phyloP scores from a whole-genome alignment of 2,888 invertebrate species.

The Trachelus tabidus region DNA sequence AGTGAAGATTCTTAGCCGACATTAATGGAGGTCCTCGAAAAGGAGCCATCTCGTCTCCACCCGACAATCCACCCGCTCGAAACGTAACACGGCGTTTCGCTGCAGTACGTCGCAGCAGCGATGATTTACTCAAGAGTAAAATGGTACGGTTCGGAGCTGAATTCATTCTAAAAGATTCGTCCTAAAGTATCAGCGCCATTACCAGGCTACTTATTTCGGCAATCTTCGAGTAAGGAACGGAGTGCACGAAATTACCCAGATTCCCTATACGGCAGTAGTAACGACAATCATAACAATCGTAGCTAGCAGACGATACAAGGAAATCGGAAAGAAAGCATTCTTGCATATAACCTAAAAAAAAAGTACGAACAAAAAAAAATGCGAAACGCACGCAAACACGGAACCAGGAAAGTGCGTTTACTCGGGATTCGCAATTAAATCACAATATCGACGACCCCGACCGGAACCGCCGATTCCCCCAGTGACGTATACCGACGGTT shows the following conservation, averaged over 20 bases:
- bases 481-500: not conserved
- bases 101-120: constrained; percentile 11
- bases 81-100: constrained; percentile 47
- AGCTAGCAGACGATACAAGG: too few species aligned
- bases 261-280: too few species aligned
- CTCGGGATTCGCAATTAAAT: constrained; percentile 19
- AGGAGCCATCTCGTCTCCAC: constrained; percentile 43
- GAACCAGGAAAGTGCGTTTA: not conserved
- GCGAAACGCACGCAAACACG: too few species aligned
- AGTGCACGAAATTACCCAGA: too few species aligned
- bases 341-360: too few species aligned
- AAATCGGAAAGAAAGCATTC: too few species aligned
- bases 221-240: too few species aligned
- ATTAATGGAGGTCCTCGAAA: constrained; percentile 60
- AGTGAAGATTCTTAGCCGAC: constrained; percentile 46
- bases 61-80: constrained; percentile 33
- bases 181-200: too few species aligned
- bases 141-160: constrained; percentile 22
- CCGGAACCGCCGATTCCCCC: constrained; percentile 6
- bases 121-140: constrained; percentile 56
- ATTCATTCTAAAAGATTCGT: too few species aligned
- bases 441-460: constrained; percentile 21
- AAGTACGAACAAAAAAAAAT: too few species aligned
- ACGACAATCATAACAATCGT: too few species aligned
- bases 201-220: too few species aligned